phyloP scores from a whole-genome alignment of 2,888 invertebrate species.

The Camptogramma bilineatum region DNA sequence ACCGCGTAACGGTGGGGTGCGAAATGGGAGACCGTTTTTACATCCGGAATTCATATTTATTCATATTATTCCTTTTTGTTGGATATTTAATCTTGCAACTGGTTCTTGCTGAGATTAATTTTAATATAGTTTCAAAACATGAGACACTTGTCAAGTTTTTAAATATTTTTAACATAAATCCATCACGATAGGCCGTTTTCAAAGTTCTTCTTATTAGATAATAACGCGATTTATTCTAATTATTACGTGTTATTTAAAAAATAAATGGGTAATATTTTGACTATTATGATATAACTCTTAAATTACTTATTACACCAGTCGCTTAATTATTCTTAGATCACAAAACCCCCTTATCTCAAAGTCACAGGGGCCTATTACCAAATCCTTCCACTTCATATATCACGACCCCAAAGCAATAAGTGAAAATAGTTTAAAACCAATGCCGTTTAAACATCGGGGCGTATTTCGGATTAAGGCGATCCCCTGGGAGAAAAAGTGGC shows the following conservation, averaged over 20 bases:
- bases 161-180: no score
- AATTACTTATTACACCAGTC: not conserved
- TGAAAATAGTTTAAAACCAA: slow-evolving; percentile 80
- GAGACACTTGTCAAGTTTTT: not conserved
- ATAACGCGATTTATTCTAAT: no score
- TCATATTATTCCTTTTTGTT: slow-evolving; percentile 47
- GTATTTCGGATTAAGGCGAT: slow-evolving; percentile 72
- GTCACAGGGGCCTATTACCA: slow-evolving; percentile 8
- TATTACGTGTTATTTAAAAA: no score
- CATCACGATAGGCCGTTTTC: no score
- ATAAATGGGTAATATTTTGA: no score
- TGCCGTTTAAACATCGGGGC: slow-evolving; percentile 78
- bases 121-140: not conserved
- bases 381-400: slow-evolving; percentile 41
- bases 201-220: no score
- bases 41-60: slow-evolving; percentile 72
- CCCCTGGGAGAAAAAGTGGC: slow-evolving; percentile 74
- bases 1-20: slow-evolving; percentile 79
- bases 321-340: not conserved
- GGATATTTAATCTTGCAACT: slow-evolving; percentile 28
- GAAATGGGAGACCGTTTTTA: slow-evolving; percentile 63
- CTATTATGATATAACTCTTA: not conserved
- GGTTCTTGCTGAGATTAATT: not conserved
- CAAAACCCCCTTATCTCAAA: not conserved
- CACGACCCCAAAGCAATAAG: slow-evolving; percentile 52